Percentiles rank a stretch among this genome's conserved stretches.
Conservation (phyloP, 2,797 vertebrate genomes). For the Sebastes trivittatus region DNA sequence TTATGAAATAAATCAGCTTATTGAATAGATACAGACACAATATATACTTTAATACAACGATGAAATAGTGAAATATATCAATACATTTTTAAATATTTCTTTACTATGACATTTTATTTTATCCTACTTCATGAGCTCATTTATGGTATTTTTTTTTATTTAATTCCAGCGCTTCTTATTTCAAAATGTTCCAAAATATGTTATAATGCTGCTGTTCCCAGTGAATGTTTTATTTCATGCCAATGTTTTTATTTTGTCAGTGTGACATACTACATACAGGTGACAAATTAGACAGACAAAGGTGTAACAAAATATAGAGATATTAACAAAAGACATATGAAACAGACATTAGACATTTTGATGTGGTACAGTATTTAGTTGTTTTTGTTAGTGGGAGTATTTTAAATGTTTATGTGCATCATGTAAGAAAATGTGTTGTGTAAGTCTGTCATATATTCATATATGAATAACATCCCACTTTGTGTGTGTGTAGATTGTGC, state of each 20-base stretch:
- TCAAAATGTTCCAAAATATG: not conserved
- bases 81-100: not conserved
- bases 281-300: not conserved
- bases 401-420: not conserved
- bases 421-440: not conserved
- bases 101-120: not conserved
- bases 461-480: not conserved
- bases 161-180: not conserved
- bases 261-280: not conserved
- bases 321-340: not conserved
- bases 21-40: not conserved
- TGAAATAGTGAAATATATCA: not conserved
- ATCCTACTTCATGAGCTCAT: not conserved
- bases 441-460: not conserved
- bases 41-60: not conserved
- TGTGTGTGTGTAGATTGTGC: slow-evolving; percentile 83
- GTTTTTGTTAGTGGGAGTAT: not conserved
- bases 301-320: not conserved
- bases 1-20: not conserved
- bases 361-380: not conserved
- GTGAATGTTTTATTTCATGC: not conserved
- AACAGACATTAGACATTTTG: not conserved
- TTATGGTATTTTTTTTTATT: not conserved
- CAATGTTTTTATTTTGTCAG: not conserved
- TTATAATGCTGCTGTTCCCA: not conserved